Base-by-base conservation (phyloP, 2,797 vertebrate genomes). In the Acipenser ruthenus region DNA sequence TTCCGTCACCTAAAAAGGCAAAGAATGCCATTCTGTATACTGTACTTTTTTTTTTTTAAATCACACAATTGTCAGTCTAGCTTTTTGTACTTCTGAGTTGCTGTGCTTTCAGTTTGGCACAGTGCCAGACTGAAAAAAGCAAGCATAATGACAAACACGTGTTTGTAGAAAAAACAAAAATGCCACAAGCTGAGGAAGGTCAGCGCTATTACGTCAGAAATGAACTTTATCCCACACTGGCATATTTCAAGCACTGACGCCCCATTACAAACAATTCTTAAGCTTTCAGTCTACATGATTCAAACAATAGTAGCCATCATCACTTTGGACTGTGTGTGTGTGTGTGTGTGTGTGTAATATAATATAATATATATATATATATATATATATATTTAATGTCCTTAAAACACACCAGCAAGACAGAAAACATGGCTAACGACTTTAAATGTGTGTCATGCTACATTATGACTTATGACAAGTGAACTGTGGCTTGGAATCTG, bases 191-290 rank as follows among this genome's bases (percentile, higher is more conserved):
- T 68, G 69, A 87, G 77, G 80, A 88, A 90, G 85, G 85, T 91
- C 87, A 89, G 69, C 77, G 77, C 74, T 70, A 69, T 73, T 85
- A 87, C 73, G 64, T 90, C 88, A 90, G 74, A 83, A 84, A 84
- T 88, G 75, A 93, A 92, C 85, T 90, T 89, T 87, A 84, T 88
- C 84, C 82, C 79, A 88, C 83, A 91, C 82, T 85, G 78, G 82
- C 77, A 80, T 73, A 73, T 83, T 90, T 90, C 79, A 88, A 81
- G 71, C 78, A 80, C 78, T 79, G 80, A 81, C 68, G 72, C 70
- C 74, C 69, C 62, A 60, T 71, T 72, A 77, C 75, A 37, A 37
- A 37, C 37, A 69, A 73, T 79, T 73, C 75, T 70, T 74, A 75
- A 74, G 69, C 66, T 68, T 67, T 70, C 69, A 58, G 55, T 11